Evolutionary conservation across 2,888 invertebrate species (phyloP).

Genomic region (Eupelmus urozonus): DNA sequence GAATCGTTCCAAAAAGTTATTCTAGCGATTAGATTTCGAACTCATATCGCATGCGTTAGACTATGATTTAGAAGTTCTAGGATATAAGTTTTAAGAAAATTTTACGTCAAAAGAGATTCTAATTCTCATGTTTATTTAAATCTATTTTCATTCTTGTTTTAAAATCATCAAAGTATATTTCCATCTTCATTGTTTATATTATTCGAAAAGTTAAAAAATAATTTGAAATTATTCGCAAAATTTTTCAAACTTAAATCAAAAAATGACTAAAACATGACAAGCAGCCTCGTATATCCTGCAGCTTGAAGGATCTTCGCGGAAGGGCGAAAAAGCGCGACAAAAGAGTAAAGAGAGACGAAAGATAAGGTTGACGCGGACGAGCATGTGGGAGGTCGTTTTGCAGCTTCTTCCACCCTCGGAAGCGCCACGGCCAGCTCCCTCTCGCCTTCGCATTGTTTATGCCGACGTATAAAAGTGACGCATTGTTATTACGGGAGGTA

Average conservation of each 20-base stretch:
- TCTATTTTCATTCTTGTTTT: no score
- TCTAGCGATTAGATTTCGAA: constrained; percentile 33
- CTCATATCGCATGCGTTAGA: not conserved
- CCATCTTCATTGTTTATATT: no score
- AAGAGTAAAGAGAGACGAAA: not conserved
- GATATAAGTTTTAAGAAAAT: no score
- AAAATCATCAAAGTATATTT: no score
- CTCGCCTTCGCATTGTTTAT: constrained; percentile 67
- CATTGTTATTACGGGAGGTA: constrained; percentile 71
- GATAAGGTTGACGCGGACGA: constrained; percentile 4
- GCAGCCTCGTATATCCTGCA: not conserved
- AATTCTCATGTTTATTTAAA: no score
- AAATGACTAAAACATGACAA: not conserved
- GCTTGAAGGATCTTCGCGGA: not conserved
- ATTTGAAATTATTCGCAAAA: no score
- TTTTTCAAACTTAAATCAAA: not conserved
- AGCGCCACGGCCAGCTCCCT: constrained; percentile 11
- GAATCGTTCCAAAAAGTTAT: constrained; percentile 12
- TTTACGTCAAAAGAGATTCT: no score
- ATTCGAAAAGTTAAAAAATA: no score
- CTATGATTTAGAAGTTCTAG: not conserved
- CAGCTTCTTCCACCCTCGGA: not conserved
- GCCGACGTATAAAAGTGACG: constrained; percentile 72
- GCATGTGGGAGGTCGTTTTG: constrained; percentile 62
- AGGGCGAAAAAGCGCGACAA: not conserved